phyloP scores from a whole-genome alignment of 1,140 invertebrate species.

The Helicoverpa zea region DNA sequence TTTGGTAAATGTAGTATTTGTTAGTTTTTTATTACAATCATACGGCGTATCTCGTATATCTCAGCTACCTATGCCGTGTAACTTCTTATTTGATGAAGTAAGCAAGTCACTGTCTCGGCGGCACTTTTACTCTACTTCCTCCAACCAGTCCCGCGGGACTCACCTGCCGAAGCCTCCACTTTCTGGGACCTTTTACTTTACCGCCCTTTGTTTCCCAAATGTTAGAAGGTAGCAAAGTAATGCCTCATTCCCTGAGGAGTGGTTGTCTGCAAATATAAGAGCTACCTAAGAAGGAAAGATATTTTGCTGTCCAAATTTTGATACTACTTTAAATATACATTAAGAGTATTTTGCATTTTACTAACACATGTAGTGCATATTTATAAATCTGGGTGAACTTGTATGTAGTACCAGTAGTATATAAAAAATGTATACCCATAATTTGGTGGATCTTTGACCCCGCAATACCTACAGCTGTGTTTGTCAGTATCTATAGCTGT shows the following conservation, averaged over 20 bases:
- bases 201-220: slow-evolving; percentile 61
- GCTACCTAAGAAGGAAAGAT: not conserved
- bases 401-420: too few species aligned
- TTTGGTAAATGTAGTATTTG: too few species aligned
- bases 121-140: slow-evolving; percentile 60
- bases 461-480: not conserved
- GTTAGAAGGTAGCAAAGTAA: slow-evolving; percentile 50
- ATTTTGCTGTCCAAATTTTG: not conserved
- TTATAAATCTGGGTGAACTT: too few species aligned
- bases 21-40: too few species aligned
- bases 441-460: too few species aligned
- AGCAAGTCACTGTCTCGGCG: slow-evolving; percentile 69
- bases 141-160: slow-evolving; percentile 66
- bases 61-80: not conserved
- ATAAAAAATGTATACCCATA: too few species aligned
- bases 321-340: not conserved
- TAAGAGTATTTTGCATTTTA: too few species aligned
- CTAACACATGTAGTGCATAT: too few species aligned
- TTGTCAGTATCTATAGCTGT: not conserved
- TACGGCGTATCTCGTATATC: not conserved
- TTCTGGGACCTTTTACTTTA: slow-evolving; percentile 69
- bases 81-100: slow-evolving; percentile 30
- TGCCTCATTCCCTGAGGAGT: slow-evolving; percentile 28
- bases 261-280: slow-evolving; percentile 4
- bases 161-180: slow-evolving; percentile 61